These are phyloP conservation scores for Excalfactoria chinensis DNA, from an alignment of 2,113 vertebrate species.

Conservation along the genomic window DNA sequence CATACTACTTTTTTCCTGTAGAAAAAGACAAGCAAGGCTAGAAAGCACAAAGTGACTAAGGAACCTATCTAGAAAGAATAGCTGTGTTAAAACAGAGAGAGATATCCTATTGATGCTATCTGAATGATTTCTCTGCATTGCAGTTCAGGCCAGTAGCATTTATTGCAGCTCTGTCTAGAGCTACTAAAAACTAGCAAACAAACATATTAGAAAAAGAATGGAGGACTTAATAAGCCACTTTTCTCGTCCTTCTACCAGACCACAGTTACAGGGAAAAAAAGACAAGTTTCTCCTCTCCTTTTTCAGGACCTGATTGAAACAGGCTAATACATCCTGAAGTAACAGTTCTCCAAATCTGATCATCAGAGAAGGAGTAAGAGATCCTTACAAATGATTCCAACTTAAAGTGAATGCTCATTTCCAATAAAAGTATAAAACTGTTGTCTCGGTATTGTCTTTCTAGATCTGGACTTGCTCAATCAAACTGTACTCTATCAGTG, in stretches of 20 bases:
- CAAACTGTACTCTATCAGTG: background rate
- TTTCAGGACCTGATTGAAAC: background rate
- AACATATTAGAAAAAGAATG: accelerated
- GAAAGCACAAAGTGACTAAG: background rate
- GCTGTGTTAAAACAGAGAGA: slow-evolving; percentile 25
- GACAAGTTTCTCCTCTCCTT: background rate
- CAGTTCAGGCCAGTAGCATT: background rate
- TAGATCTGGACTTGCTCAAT: background rate
- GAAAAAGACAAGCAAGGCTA: background rate
- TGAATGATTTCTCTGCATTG: slow-evolving; percentile 1
- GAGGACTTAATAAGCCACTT: background rate
- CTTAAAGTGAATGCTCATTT: background rate
- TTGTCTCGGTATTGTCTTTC: background rate
- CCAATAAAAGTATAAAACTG: background rate
- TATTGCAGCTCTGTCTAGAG: background rate
- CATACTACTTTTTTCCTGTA: background rate
- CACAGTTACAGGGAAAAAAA: background rate
- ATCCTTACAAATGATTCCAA: background rate
- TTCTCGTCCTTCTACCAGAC: background rate
- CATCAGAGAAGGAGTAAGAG: accelerated
- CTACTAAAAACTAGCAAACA: background rate
- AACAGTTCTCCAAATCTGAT: background rate
- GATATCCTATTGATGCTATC: background rate
- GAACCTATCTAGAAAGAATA: background rate
- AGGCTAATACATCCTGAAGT: background rate